Conservation (phyloP, 2,113 vertebrate species). For the Proterorhinus semilunaris region DNA sequence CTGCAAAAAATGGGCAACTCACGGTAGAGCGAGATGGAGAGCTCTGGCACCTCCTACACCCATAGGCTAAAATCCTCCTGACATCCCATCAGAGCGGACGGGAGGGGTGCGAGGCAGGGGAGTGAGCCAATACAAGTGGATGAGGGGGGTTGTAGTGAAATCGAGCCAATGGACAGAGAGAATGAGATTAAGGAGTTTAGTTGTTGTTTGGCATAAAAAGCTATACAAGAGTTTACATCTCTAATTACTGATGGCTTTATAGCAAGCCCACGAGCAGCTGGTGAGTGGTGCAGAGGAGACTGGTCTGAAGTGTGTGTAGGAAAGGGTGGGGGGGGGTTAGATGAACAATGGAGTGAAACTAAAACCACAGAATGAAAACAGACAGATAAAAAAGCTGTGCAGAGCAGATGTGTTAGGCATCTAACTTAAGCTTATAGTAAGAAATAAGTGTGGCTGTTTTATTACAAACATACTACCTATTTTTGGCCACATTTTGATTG, state of each 20-base stretch:
- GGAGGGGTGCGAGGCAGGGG: slow-evolving; percentile 26
- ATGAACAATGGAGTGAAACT: slow-evolving; percentile 28
- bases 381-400: slow-evolving; percentile 21
- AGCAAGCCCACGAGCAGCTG: slow-evolving; percentile 59
- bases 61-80: slow-evolving; percentile 65
- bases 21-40: slow-evolving; percentile 32
- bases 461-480: too few species aligned
- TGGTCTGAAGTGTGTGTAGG: slow-evolving; percentile 12
- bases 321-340: slow-evolving; percentile 7
- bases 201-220: slow-evolving; percentile 10
- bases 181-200: slow-evolving; percentile 35
- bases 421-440: not conserved
- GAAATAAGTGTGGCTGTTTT: not conserved
- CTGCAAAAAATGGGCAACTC: slow-evolving; percentile 45
- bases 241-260: slow-evolving; percentile 61
- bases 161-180: slow-evolving; percentile 14
- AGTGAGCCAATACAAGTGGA: slow-evolving; percentile 48
- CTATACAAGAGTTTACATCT: slow-evolving; percentile 51
- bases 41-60: slow-evolving; percentile 48
- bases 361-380: slow-evolving; percentile 27
- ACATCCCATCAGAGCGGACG: slow-evolving; percentile 56
- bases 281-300: slow-evolving; percentile 44
- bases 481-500: too few species aligned
- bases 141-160: slow-evolving; percentile 29
- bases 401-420: slow-evolving; percentile 26